Base-by-base conservation (phyloP, 2,113 vertebrate genomes). In the Gorsachius goisagi region DNA sequence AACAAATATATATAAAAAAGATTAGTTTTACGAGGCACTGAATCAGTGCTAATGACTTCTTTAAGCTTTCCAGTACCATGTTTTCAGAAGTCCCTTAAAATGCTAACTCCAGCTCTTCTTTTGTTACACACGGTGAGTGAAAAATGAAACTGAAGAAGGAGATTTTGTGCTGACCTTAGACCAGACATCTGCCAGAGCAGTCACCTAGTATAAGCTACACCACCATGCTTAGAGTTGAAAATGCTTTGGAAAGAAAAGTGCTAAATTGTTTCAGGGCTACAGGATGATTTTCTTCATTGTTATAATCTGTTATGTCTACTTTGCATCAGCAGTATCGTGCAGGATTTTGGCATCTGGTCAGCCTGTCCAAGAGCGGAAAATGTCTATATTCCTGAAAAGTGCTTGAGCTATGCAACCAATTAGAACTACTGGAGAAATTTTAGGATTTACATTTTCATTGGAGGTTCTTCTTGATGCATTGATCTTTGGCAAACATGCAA, bases 141-240 rank as follows among this genome's bases (percentile, higher is more conserved):
- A 95, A 95, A 96, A 88, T 84, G 95, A 96, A 96, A 97, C 93
- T 78, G 68, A 94, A 96, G 91, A 63, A 81, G 67, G 45, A 81
- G 88, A 4, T 56, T 95, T 95, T 96, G 39, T 93, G 88, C 92
- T 96, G 95, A 93, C 95, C 88, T 95, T 87, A 92, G 83, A 67
- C 52, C 85, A 95, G 71, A 86, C 92, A 92, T 90, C 88, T 95
- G 88, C 85, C 79, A 75, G 55, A 92, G 64, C 35, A 86, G 60
- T 90, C 72, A 94, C 68, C 64, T 80, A 63, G 32, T 77, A 72
- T 49, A 62, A 89, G 41, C 49, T 85, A 52, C 78, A 93, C 9
- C 9, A 74, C n/a, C 23, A 28, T 55, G 14, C n/a, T 67, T 52
- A 19, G 17, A 69, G 37, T 0, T 90, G 71, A 80, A 89, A 93